Evolutionary conservation across 2,888 invertebrate species (phyloP), one percentile per base, ranked within the genome.

Genomic region (Embidobia sp.): DNA sequence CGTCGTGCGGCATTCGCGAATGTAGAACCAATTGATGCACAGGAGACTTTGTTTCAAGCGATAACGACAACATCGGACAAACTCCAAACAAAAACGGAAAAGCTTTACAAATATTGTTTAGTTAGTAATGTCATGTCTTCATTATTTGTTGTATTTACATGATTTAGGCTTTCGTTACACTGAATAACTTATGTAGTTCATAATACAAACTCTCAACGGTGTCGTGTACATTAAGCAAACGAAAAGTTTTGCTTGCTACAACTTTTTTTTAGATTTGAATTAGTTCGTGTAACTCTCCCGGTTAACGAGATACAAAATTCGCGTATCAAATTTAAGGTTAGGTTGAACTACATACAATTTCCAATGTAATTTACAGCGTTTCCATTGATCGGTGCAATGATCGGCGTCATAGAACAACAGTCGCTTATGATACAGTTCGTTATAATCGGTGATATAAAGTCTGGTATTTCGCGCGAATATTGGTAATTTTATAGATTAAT

Each of bases 51-150:
- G 49, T 42, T 64, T 59, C 6, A 76, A 69, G 72, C 69, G 37
- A 22, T 64, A 57, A 79, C 67, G 57, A 67, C 64, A 61, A 70
- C 66, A 75, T 48, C 57, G 61, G 72, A 70, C 79, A 73, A 63
- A 76, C 67, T 72, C 67, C 73, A 74, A 77, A 79, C 72, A 77
- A 57, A 77, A 82, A 72, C 59, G 77, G 57, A 80, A 82, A 84
- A 80, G 72, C 79, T 83, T 85, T 82, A 83, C 75, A 85, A 83
- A 83, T 55, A 73, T 31, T 82, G 0, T 37, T 64, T n/a, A n/a
- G 16, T 44, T 33, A 35, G 10, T 51, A 42, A 37, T 3, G 15
- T 29, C 31, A 11, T 22, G 27, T 15, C 7, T 48, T 15, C 18
- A 15, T 59, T 67, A 10, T 15, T 22, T 44, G 8, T 59, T 57